phyloP scores from a whole-genome alignment of 2,113 vertebrate genomes.

The Dicentrarchus labrax region DNA sequence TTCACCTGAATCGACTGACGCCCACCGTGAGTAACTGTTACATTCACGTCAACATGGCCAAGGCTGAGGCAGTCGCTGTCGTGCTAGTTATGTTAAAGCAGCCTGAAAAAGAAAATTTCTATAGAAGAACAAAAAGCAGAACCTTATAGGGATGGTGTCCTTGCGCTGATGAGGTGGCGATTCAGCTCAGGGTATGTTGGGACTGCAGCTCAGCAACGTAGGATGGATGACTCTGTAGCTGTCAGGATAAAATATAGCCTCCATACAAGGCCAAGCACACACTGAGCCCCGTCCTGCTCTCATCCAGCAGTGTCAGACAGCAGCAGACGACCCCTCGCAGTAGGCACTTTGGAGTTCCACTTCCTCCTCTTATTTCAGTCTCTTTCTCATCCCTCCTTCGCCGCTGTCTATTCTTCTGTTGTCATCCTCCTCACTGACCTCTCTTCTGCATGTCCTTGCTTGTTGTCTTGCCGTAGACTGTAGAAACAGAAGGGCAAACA shows the following conservation, averaged over 20 bases:
- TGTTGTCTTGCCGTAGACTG: slow-evolving; percentile 62
- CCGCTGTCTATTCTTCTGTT: slow-evolving; percentile 52
- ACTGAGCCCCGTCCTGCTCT: slow-evolving; percentile 54
- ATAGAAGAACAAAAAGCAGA: slow-evolving; percentile 51
- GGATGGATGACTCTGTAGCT: slow-evolving; percentile 72
- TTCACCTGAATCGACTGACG: slow-evolving; percentile 44
- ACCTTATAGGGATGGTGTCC: slow-evolving; percentile 63
- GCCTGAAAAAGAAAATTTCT: slow-evolving; percentile 31
- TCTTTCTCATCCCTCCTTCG: slow-evolving; percentile 72
- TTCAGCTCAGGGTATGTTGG: slow-evolving; percentile 46
- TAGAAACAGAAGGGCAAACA: slow-evolving; percentile 46
- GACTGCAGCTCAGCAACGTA: slow-evolving; percentile 68
- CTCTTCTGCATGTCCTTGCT: slow-evolving; percentile 60
- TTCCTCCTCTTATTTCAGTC: slow-evolving; percentile 66
- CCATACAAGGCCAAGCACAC: slow-evolving; percentile 78
- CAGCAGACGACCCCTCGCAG: slow-evolving; percentile 71
- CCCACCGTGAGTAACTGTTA: slow-evolving; percentile 27
- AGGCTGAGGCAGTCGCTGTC: slow-evolving; percentile 38
- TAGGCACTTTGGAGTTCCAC: slow-evolving; percentile 83
- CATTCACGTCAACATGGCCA: slow-evolving; percentile 75
- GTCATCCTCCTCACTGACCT: slow-evolving; percentile 63
- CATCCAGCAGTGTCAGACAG: slow-evolving; percentile 59
- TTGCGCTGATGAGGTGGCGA: slow-evolving; percentile 56
- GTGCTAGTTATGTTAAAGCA: slow-evolving; percentile 21
- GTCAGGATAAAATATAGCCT: slow-evolving; percentile 78